Evolutionary conservation across 2,113 vertebrate genomes (phyloP).

Genomic region (Rhinopomastus cyanomelas): DNA sequence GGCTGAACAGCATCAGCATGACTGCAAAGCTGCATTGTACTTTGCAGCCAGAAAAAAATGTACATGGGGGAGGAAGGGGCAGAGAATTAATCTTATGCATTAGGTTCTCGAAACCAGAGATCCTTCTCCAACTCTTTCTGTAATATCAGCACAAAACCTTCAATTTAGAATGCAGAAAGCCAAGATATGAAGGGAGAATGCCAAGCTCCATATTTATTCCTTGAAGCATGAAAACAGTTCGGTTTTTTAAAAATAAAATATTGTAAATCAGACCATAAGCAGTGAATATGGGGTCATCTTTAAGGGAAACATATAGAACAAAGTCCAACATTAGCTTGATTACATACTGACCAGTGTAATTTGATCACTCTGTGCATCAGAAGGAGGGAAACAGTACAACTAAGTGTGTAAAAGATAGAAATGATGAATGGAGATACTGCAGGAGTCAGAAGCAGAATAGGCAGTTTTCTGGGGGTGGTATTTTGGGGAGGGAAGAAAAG

Average conservation of each 20-base stretch:
- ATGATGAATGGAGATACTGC: background rate
- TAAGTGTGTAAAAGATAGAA: background rate
- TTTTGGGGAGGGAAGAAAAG: background rate
- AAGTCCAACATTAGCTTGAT: background rate
- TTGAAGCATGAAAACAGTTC: background rate
- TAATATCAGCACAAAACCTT: background rate
- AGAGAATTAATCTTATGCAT: background rate
- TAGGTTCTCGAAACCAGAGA: background rate
- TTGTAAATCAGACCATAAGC: background rate
- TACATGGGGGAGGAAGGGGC: background rate
- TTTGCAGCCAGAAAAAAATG: background rate
- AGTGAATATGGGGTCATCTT: background rate
- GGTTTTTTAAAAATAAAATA: background rate
- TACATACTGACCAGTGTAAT: background rate
- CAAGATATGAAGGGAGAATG: background rate
- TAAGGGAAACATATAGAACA: background rate
- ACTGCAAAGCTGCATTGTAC: background rate
- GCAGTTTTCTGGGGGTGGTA: background rate
- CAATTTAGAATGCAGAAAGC: background rate
- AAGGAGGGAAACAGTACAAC: background rate
- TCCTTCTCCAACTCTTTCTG: background rate
- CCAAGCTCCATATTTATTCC: background rate
- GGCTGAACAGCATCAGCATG: background rate
- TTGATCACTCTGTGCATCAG: background rate
- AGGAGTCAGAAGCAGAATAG: background rate